Percentiles rank a stretch among this genome's conserved stretches.
Conservation (phyloP, 2,888 invertebrate genomes). For the Dendrolimus houi region DNA sequence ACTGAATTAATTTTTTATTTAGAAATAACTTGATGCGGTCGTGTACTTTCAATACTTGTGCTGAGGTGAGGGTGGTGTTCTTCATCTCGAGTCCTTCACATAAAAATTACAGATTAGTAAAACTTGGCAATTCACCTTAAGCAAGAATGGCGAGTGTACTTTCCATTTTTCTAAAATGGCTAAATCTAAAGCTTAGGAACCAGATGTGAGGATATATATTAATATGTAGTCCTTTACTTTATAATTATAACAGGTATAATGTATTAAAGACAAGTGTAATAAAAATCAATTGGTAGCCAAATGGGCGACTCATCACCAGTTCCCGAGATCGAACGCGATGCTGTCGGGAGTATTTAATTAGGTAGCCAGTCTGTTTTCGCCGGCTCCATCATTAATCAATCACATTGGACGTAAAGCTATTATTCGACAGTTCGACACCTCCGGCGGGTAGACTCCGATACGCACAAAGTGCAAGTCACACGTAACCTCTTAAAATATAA, state of each 20-base stretch:
- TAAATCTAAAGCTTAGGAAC: too few species aligned
- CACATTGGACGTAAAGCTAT: slow-evolving; percentile 49
- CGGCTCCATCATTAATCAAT: slow-evolving; percentile 71
- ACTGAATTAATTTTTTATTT: too few species aligned
- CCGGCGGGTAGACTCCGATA: slow-evolving; percentile 34
- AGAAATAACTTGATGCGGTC: too few species aligned
- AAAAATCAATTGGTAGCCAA: slow-evolving; percentile 22
- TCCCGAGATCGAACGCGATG: slow-evolving; percentile 25
- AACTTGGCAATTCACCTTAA: too few species aligned
- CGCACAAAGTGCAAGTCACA: slow-evolving; percentile 68
- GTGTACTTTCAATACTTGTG: too few species aligned
- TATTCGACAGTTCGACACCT: slow-evolving; percentile 69
- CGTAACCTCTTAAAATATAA: slow-evolving; percentile 69
- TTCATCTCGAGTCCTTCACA: too few species aligned
- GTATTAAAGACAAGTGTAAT: not conserved
- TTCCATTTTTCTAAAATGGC: too few species aligned
- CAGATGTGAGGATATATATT: too few species aligned
- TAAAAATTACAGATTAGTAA: too few species aligned
- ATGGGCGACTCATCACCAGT: slow-evolving; percentile 29
- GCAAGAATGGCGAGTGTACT: too few species aligned
- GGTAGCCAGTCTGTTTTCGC: slow-evolving; percentile 64
- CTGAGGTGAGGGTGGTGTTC: too few species aligned
- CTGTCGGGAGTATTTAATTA: slow-evolving; percentile 60
- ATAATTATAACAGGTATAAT: not conserved
- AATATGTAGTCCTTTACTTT: not conserved